phyloP scores from a whole-genome alignment of 2,888 invertebrate genomes.

The Pelosia muscerda region DNA sequence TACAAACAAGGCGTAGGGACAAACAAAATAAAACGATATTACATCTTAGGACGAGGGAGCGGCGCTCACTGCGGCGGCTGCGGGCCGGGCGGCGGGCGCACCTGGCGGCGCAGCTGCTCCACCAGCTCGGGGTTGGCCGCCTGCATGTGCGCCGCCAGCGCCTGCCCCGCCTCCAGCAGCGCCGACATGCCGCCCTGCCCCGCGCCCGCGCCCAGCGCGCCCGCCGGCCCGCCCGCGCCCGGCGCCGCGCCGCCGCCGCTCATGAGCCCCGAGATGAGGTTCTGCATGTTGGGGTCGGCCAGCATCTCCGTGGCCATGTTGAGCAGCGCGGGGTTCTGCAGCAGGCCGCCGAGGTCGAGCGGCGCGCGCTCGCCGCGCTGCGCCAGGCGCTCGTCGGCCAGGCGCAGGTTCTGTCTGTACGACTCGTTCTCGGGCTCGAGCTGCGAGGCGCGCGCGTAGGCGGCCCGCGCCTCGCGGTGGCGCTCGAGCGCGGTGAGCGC shows the following conservation, averaged over 20 bases:
- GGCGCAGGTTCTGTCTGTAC: conserved; percentile 94
- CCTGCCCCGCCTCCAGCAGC: conserved; percentile 90
- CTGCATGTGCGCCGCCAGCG: conserved; percentile 93
- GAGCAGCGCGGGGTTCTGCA: conserved; percentile 93
- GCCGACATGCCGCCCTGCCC: conserved; percentile 71
- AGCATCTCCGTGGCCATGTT: conserved; percentile 95
- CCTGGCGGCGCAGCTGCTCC: conserved; percentile 92
- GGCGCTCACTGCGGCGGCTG: conserved; percentile 62
- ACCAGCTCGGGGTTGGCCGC: conserved; percentile 93
- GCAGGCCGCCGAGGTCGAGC: conserved; percentile 88
- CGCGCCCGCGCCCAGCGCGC: conserved; percentile 87
- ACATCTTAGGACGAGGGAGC: conserved; percentile 38
- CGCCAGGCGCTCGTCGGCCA: conserved; percentile 90
- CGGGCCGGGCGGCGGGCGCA: conserved; percentile 64
- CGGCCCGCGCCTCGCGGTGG: conserved; percentile 93
- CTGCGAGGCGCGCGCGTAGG: conserved; percentile 95
- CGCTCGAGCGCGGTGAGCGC: conserved; percentile 94
- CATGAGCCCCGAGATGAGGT: conserved; percentile 89
- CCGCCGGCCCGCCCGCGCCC: conserved; percentile 62
- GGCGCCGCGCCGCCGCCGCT: conserved; percentile 57
- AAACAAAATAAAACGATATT: conserved; percentile 49
- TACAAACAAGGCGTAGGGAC: conserved; percentile 21
- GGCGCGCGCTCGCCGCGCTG: conserved; percentile 89
- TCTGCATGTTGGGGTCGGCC: conserved; percentile 94
- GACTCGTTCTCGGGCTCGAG: conserved; percentile 97